phyloP scores from a whole-genome alignment of 1,140 invertebrate genomes.

The Conopomorpha cramerella region DNA sequence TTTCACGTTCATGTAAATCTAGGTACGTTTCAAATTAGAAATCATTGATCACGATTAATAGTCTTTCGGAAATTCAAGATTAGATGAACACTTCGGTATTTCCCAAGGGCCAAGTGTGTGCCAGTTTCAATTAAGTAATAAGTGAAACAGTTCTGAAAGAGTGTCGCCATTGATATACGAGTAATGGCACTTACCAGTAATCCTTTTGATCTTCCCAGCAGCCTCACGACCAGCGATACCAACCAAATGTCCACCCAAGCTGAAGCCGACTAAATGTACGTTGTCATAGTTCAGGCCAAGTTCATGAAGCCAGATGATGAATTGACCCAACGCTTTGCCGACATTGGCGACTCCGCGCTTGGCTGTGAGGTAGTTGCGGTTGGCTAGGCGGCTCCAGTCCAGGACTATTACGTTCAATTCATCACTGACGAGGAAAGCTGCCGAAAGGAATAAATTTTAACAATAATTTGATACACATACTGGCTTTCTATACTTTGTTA shows the following conservation, averaged over 20 bases:
- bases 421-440: conserved; percentile 59
- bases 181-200: conserved; percentile 22
- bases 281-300: conserved; percentile 14
- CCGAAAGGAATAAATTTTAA: conserved; percentile 3
- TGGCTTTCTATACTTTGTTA: no score
- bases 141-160: no score
- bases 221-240: conserved; percentile 23
- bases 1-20: no score
- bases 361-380: conserved; percentile 55
- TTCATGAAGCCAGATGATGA: conserved; percentile 54
- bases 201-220: conserved; percentile 13
- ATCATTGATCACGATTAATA: no score
- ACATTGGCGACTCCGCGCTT: conserved; percentile 45
- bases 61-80: no score
- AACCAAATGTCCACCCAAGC: conserved; percentile 23
- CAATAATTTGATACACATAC: no score
- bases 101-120: no score
- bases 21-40: no score
- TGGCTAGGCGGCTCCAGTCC: conserved; percentile 66
- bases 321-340: conserved; percentile 47
- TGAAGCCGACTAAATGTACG: conserved; percentile 26
- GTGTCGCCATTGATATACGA: no score
- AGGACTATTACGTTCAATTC: conserved; percentile 68
- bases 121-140: no score
- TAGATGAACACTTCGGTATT: no score